phyloP scores from a whole-genome alignment of 2,888 invertebrate species.

The Spilarctia lutea region DNA sequence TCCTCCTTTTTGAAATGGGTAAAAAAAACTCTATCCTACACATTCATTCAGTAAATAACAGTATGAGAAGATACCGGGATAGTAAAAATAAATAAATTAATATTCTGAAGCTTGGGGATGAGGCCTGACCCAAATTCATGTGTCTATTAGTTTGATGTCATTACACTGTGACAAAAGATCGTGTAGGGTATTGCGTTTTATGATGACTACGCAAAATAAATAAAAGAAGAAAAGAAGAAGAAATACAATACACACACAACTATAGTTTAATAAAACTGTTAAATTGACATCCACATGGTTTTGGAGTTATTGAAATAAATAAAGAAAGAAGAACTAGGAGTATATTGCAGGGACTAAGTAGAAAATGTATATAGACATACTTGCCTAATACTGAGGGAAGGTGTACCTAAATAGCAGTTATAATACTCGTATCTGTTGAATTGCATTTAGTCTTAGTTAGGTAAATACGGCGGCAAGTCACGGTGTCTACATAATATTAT shows the following conservation, averaged over 20 bases:
- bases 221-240: no score
- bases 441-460: no score
- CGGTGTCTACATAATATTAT: background rate
- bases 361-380: no score
- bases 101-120: slow-evolving; percentile 23
- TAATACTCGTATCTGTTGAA: background rate
- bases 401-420: background rate
- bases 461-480: no score
- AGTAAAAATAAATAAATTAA: slow-evolving; percentile 31
- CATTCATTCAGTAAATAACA: slow-evolving; percentile 23
- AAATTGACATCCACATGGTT: no score
- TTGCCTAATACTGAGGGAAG: no score
- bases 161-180: slow-evolving; percentile 9
- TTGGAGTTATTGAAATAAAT: no score
- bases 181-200: background rate
- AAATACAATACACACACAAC: background rate
- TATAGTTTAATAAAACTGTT: no score
- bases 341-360: no score
- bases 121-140: slow-evolving; percentile 36
- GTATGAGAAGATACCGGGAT: slow-evolving; percentile 27
- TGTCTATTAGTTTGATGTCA: slow-evolving; percentile 8
- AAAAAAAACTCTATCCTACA: background rate
- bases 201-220: background rate
- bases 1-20: no score
- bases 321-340: no score